Conservation (phyloP, 1,140 invertebrate genomes). For the Thaumatotibia leucotreta region DNA sequence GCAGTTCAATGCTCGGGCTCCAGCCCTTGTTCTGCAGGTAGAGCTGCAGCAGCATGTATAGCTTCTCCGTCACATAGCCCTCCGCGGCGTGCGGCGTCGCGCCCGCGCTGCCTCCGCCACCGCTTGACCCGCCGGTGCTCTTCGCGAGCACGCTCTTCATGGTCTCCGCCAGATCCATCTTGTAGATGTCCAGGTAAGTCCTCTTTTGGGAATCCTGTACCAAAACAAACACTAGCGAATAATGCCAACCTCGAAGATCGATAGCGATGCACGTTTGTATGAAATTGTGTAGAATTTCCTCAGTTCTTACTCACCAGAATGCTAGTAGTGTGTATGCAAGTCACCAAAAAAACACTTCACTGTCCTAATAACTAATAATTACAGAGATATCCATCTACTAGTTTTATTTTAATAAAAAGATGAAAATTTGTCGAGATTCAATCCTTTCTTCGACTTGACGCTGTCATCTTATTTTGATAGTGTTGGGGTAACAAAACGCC, state of each 20-base stretch:
- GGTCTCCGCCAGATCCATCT: slow-evolving; percentile 88
- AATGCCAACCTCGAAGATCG: slow-evolving; percentile 45
- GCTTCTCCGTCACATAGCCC: slow-evolving; percentile 90
- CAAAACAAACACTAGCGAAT: slow-evolving; percentile 46
- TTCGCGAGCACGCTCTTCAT: slow-evolving; percentile 91
- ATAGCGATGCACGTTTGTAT: slow-evolving; percentile 38
- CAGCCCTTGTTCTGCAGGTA: slow-evolving; percentile 92
- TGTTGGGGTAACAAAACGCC: background rate
- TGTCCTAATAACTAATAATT: slow-evolving; percentile 27
- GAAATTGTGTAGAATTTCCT: background rate
- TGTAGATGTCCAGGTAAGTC: slow-evolving; percentile 80
- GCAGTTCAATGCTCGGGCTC: slow-evolving; percentile 88
- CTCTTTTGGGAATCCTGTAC: slow-evolving; percentile 76
- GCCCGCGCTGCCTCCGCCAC: slow-evolving; percentile 45
- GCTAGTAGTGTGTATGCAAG: slow-evolving; percentile 52
- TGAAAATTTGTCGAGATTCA: slow-evolving; percentile 17
- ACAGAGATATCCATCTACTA: slow-evolving; percentile 34
- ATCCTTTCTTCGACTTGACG: slow-evolving; percentile 22
- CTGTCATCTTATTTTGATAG: slow-evolving; percentile 21
- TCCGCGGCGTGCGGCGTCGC: slow-evolving; percentile 76
- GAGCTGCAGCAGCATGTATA: slow-evolving; percentile 89
- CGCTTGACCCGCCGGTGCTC: slow-evolving; percentile 73
- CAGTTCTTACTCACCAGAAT: slow-evolving; percentile 57
- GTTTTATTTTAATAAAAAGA: slow-evolving; percentile 22
- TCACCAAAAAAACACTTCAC: slow-evolving; percentile 30